phyloP scores from a whole-genome alignment of 1,140 invertebrate genomes.

The Platorchestia sp. region DNA sequence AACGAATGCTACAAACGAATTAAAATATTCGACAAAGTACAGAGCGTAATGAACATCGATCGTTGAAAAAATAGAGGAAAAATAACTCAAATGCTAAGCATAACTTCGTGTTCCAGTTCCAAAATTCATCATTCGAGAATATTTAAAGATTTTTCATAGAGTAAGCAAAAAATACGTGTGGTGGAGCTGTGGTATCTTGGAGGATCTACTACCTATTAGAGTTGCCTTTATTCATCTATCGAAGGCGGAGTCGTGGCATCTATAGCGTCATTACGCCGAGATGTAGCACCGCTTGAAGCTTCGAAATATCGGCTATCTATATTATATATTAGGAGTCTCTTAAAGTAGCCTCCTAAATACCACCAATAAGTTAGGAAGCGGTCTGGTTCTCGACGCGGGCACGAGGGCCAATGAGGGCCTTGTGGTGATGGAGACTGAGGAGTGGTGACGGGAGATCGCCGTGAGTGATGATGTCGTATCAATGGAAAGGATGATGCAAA shows the following conservation, averaged over 20 bases:
- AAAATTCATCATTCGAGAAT: too few relatives aligned
- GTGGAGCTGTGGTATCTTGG: not conserved
- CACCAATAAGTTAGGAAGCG: not conserved
- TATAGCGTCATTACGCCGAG: conserved; percentile 38
- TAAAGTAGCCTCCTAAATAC: conserved; percentile 38
- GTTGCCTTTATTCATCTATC: conserved; percentile 16
- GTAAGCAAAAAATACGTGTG: not conserved
- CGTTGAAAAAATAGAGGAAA: too few relatives aligned
- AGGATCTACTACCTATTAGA: not conserved
- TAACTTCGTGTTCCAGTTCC: too few relatives aligned
- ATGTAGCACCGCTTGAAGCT: conserved; percentile 27
- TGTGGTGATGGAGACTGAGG: not conserved
- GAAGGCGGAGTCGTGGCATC: conserved; percentile 5
- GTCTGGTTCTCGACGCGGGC: not conserved
- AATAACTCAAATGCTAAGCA: too few relatives aligned
- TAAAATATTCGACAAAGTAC: too few relatives aligned
- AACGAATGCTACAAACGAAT: too few relatives aligned
- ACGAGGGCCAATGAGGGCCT: not conserved
- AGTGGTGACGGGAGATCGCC: not conserved
- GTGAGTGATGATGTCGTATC: not conserved
- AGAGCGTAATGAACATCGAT: too few relatives aligned
- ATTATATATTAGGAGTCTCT: conserved; percentile 33
- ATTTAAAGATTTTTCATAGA: not conserved
- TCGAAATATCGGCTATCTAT: conserved; percentile 41
- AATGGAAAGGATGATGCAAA: too few relatives aligned